Evolutionary conservation across 2,888 invertebrate species (phyloP), one percentile per base, ranked within the genome.

Genomic region (Rhagium mordax): DNA sequence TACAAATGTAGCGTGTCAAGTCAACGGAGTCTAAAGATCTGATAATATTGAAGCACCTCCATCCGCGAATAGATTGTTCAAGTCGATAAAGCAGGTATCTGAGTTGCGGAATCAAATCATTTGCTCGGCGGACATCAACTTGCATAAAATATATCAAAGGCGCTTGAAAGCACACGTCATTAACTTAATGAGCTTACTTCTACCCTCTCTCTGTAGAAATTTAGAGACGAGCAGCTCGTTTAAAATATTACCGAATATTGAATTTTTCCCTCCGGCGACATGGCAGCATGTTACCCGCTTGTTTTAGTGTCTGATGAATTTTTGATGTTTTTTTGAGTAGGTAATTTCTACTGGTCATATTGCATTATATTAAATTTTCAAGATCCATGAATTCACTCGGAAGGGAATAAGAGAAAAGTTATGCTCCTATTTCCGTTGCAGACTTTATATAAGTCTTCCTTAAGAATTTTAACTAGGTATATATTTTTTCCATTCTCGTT

Each of bases 151-250:
- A 77, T 84, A 84, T 85, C 84, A 84, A 84, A 85, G 82, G 81
- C 76, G 78, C 76, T 76, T 74, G 75, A 79, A 79, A 82, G 81
- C 82, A 83, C 83, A 82, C 83, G 81, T 85, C 86, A 86, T 85
- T 85, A 85, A 83, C 79, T 81, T 86, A 85, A 86, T 85, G 85
- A 86, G 84, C 82, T 84, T 82, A 83, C 81, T 83, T 79, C 80
- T 68, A 75, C 74, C 74, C 77, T 72, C 76, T 75, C 64, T 66
- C 66, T 68, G 59, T 55, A 64, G 75, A 69, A 76, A 76, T 73
- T 77, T 69, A 55, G 72, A 74, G 71, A 48, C 69, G 70, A 72
- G 57, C 70, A 73, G 68, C 77, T 72, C 78, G 72, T 76, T 78
- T 74, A 78, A 79, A 81, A 81, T 81, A 79, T 81, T 75, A 79